These are phyloP conservation scores for Thamnophis sirtalis DNA, from an alignment of 2,113 vertebrate species.

Conservation along the genomic window DNA sequence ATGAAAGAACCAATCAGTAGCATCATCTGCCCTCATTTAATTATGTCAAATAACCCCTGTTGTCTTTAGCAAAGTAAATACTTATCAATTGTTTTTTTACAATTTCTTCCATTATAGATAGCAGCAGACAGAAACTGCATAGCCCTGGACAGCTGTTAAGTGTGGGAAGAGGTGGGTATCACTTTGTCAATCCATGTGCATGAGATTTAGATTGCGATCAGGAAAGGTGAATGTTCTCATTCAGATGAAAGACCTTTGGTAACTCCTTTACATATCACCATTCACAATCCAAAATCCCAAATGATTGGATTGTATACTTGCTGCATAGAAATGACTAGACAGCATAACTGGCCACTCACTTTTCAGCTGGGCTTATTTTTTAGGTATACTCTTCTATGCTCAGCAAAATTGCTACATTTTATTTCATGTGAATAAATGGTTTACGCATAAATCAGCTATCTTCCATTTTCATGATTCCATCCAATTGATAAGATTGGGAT, in stretches of 20 bases:
- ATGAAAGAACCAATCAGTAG: conserved; percentile 40
- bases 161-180: not conserved
- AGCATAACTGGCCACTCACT: not conserved
- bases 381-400: not conserved
- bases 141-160: conserved; percentile 14
- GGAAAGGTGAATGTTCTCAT: not conserved
- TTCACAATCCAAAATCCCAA: not conserved
- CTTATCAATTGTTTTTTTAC: conserved; percentile 28
- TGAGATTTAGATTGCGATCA: not conserved
- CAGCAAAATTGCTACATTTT: not conserved
- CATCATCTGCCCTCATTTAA: conserved; percentile 26
- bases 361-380: not conserved
- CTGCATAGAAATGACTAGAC: not conserved
- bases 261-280: not conserved
- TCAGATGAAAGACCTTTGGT: not conserved
- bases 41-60: conserved; percentile 3
- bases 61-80: conserved; percentile 44
- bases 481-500: not conserved
- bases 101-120: conserved; percentile 20
- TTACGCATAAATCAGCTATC: not conserved
- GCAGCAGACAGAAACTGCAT: conserved; percentile 16
- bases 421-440: not conserved
- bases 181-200: not conserved
- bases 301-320: not conserved
- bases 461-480: not conserved